A percentile compares a stretch with the other conserved stretches of the same genome.
phyloP scores from a whole-genome alignment of 1,140 invertebrate genomes.

The Bombyx mandarina region DNA sequence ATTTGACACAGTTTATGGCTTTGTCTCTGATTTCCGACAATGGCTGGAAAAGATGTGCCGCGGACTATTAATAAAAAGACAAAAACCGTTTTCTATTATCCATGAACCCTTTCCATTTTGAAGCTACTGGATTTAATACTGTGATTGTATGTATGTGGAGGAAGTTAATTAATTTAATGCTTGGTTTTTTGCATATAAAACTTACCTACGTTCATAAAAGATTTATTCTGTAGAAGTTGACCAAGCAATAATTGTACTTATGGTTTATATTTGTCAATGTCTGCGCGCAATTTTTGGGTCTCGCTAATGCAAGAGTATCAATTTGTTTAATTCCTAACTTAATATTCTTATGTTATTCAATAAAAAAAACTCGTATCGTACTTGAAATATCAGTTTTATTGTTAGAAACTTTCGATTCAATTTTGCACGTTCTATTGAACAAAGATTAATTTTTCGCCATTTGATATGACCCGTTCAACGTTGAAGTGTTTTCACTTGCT shows the following conservation, averaged over 20 bases:
- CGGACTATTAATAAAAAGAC: slow-evolving; percentile 40
- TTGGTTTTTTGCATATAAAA: background rate
- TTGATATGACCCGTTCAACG: too few relatives aligned
- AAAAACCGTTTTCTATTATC: slow-evolving; percentile 13
- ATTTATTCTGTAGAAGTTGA: background rate
- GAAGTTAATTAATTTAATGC: background rate
- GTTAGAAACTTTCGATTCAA: too few relatives aligned
- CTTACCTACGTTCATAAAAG: background rate
- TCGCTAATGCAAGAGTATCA: too few relatives aligned
- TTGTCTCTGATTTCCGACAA: slow-evolving; percentile 45
- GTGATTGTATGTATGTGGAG: background rate
- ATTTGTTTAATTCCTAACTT: too few relatives aligned
- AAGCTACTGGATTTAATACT: slow-evolving; percentile 4
- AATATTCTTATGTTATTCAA: too few relatives aligned
- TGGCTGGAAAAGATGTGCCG: slow-evolving; percentile 18
- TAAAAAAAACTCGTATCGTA: too few relatives aligned
- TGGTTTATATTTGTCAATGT: background rate
- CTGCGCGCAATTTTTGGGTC: too few relatives aligned
- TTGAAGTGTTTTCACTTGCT: too few relatives aligned
- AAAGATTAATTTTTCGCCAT: too few relatives aligned
- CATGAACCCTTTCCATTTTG: background rate
- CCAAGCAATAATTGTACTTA: background rate
- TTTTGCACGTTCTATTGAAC: too few relatives aligned
- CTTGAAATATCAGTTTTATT: too few relatives aligned
- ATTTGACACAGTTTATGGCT: slow-evolving; percentile 66